Percentiles rank a stretch among this genome's conserved stretches.
These are phyloP conservation scores for Salarias fasciatus DNA, from an alignment of 2,797 vertebrate species.

Conservation along the genomic window DNA sequence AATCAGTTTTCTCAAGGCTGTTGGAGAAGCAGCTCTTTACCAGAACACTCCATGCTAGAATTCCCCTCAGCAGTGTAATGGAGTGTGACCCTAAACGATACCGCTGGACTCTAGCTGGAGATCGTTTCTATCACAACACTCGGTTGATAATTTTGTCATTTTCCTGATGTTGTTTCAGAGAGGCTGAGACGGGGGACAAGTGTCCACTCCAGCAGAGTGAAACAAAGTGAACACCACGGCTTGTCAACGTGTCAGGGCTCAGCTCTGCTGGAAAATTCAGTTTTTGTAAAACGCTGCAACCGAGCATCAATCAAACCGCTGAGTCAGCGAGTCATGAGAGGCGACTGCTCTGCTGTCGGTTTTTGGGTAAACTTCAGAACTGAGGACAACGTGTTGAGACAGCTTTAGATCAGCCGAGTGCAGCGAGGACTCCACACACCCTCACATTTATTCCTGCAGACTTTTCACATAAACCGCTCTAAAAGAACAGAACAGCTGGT, in stretches of 20 bases:
- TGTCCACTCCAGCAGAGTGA: slow-evolving; percentile 1
- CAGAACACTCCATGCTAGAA: background rate
- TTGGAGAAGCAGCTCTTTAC: background rate
- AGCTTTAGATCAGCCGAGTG: slow-evolving; percentile 28
- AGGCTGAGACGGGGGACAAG: slow-evolving; percentile 13
- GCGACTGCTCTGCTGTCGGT: slow-evolving; percentile 39
- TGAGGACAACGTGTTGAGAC: slow-evolving; percentile 47
- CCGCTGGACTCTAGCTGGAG: too few species aligned
- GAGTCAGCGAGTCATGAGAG: slow-evolving; percentile 41
- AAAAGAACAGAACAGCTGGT: too few species aligned
- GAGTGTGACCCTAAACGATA: background rate
- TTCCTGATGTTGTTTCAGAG: background rate
- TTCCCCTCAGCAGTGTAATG: slow-evolving; percentile 6
- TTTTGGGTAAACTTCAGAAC: slow-evolving; percentile 15
- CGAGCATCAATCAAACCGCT: slow-evolving; percentile 24
- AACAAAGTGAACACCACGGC: slow-evolving; percentile 7
- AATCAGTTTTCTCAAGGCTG: background rate
- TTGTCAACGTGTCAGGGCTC: background rate
- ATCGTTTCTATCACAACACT: background rate
- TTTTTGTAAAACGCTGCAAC: background rate
- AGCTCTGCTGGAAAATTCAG: background rate
- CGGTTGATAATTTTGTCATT: background rate
- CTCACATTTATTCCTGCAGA: background rate
- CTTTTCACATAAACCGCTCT: too few species aligned
- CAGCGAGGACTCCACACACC: background rate